phyloP scores from a whole-genome alignment of 1,140 invertebrate species.

The Telenomus remus region DNA sequence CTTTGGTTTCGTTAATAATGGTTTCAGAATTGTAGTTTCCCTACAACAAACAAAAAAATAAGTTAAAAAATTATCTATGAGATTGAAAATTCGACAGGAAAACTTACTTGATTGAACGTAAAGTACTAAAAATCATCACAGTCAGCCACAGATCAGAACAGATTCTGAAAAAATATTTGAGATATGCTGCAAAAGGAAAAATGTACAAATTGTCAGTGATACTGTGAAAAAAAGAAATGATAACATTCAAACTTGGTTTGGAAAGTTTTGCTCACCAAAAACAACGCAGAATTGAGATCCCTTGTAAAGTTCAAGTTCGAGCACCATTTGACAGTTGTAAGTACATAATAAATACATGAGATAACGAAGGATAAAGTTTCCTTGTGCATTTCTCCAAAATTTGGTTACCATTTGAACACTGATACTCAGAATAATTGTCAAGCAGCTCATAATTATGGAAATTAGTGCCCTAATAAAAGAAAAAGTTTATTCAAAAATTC shows the following conservation, averaged over 20 bases:
- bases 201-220: too few species aligned
- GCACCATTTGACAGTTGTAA: neutral
- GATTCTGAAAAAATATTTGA: neutral
- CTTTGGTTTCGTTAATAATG: neutral
- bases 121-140: neutral
- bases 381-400: neutral
- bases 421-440: neutral
- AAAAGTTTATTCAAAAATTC: too few species aligned
- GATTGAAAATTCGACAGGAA: too few species aligned
- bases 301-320: neutral
- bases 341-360: neutral
- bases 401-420: neutral
- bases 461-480: neutral
- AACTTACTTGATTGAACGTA: conserved; percentile 6
- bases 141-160: conserved; percentile 8
- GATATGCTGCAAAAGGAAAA: conserved; percentile 4
- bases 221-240: too few species aligned
- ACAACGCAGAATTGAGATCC: neutral
- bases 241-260: neutral
- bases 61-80: neutral
- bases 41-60: neutral
- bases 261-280: neutral
- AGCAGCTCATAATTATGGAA: neutral
- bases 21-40: neutral
- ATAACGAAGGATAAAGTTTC: neutral